These are phyloP conservation scores for Nothoprocta perdicaria DNA, from an alignment of 2,113 vertebrate genomes.

Conservation along the genomic window DNA sequence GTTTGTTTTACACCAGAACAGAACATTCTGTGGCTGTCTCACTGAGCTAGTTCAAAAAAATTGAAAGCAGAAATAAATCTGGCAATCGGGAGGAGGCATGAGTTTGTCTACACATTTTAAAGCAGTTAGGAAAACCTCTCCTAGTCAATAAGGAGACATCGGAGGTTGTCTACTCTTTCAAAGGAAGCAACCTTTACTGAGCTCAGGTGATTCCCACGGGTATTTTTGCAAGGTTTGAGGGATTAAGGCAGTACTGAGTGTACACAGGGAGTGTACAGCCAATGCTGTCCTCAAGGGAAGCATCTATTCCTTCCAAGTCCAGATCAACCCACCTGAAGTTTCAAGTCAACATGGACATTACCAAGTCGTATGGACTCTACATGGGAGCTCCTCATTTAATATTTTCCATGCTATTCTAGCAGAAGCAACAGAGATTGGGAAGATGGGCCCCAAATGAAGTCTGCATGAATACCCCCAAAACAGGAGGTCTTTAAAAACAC, in stretches of 20 bases:
- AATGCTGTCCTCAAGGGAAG: fast-evolving
- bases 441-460: not conserved
- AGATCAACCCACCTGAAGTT: not conserved
- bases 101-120: not conserved
- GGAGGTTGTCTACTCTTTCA: not conserved
- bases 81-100: not conserved
- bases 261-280: not conserved
- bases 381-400: fast-evolving
- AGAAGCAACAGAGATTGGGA: not conserved
- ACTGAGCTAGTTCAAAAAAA: not conserved
- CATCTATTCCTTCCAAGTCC: not conserved
- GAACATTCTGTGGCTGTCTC: not conserved
- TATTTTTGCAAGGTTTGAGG: not conserved
- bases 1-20: not conserved
- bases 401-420: not conserved
- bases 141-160: not conserved
- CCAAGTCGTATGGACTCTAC: no score
- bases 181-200: not conserved
- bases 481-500: not conserved
- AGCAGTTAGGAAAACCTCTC: not conserved
- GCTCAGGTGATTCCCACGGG: not conserved
- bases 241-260: not conserved
- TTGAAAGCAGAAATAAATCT: not conserved
- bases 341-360: not conserved
- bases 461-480: no score